Evolutionary conservation across 2,113 vertebrate species (phyloP), one percentile per base, ranked within the genome.

Genomic region (Corydoras sp.): DNA sequence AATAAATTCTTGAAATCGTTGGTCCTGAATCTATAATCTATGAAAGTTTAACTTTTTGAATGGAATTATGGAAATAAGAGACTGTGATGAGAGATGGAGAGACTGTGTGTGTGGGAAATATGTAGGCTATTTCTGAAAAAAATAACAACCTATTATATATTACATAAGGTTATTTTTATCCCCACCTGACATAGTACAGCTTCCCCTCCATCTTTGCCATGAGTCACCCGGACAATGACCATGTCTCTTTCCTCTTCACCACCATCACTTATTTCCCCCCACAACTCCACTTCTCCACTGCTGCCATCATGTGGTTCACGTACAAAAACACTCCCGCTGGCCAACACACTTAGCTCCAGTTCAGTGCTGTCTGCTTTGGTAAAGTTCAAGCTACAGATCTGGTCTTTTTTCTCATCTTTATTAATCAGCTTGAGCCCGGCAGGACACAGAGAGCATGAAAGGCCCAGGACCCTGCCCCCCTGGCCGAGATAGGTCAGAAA

Each of bases 181-280:
- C 49, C 9, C 91, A 98, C 96, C 95, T 99, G 96, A 82, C 86
- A 94, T 2, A 98, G 91, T 54, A 99, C 68, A 13, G 95, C 95
- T 84, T 93, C 93, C 24, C 97, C 97, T 8, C 90, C 88, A 0
- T 74, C 35, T 3, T 77, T 79, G 43, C 92, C 92, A 0, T 90
- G 87, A 1, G 88, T 84, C 59, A 96, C 77, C 1, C 87, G 88
- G 50, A 97, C 86, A 0, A 98, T 87, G 24, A 92, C 87, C 50
- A 80, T 65, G 54, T 94, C 93, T 31, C 81, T 78, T 5, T 85
- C 81, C 7, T 83, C 75, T 32, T 61, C 56, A 0, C 0, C 81
- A 86, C n/a, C 12, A 14, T 3, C 10, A 5, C 81, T 88, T 64
- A 97, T 86, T 54, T 79, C 86, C 48, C 92, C 92, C 89, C 90